phyloP scores from a whole-genome alignment of 2,113 vertebrate species.

The Todiramphus saurophagus region DNA sequence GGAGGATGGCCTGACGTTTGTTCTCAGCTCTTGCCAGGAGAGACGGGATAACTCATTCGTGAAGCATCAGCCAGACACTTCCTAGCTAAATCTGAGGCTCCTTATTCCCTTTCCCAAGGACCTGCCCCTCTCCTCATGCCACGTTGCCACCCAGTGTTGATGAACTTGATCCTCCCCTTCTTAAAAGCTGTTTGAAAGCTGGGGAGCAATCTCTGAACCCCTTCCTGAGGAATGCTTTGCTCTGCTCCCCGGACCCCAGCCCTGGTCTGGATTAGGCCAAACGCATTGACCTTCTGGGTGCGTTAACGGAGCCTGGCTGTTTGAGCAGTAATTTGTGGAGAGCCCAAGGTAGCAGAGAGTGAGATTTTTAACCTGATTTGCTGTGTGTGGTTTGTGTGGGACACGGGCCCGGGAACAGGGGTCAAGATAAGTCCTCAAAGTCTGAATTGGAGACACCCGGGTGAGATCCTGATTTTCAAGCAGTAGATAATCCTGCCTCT shows the following conservation, averaged over 20 bases:
- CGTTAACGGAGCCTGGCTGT: not conserved
- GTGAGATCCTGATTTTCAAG: not conserved
- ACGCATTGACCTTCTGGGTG: not conserved
- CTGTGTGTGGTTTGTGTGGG: not conserved
- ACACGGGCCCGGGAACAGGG: fast-evolving
- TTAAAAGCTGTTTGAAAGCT: not conserved
- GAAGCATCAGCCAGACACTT: not conserved
- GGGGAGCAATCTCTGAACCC: not conserved
- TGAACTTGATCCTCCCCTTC: not conserved
- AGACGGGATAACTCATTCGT: not conserved
- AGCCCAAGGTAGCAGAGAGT: not conserved
- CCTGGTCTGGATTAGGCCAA: not conserved
- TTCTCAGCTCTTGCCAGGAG: not conserved
- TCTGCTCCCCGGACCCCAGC: not conserved
- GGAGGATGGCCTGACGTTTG: not conserved
- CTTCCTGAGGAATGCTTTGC: not conserved
- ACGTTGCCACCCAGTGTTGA: not conserved
- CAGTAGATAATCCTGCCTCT: not conserved
- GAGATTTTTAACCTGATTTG: not conserved
- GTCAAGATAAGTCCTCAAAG: not conserved
- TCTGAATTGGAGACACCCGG: not conserved
- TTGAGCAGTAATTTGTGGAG: not conserved
- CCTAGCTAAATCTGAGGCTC: not conserved
- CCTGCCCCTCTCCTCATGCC: not conserved
- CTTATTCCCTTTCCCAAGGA: not conserved